Percentiles rank a stretch among this genome's conserved stretches.
Conservation (phyloP, 2,797 vertebrate species). For the Zalophus californianus region DNA sequence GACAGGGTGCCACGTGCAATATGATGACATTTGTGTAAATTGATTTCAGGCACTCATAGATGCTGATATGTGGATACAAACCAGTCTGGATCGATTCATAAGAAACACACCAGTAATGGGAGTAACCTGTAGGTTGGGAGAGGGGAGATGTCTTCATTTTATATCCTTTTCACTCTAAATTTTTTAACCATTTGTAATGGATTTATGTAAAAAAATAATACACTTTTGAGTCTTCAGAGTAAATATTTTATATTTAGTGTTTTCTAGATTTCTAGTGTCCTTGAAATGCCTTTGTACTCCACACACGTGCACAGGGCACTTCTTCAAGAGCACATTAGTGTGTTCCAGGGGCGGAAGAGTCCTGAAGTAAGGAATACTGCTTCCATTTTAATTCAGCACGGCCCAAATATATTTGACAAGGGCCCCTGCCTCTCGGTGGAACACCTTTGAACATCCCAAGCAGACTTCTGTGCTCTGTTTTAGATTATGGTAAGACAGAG, state of each 20-base stretch:
- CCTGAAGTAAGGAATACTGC: not conserved
- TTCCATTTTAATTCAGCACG: not conserved
- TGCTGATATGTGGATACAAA: too few species aligned
- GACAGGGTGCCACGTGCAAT: not conserved
- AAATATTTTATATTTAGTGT: not conserved
- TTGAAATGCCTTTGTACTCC: not conserved
- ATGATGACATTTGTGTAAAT: too few species aligned
- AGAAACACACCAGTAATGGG: not conserved
- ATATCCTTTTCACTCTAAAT: not conserved
- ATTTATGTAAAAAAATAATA: constrained; percentile 10
- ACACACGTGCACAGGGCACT: not conserved
- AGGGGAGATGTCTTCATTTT: not conserved
- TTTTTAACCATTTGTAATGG: not conserved
- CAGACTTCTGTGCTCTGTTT: not conserved
- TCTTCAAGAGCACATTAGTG: not conserved
- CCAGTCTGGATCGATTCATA: not conserved
- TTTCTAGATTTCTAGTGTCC: not conserved
- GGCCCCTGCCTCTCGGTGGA: not conserved
- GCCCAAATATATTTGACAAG: not conserved
- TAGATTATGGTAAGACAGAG: not conserved
- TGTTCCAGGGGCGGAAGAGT: not conserved
- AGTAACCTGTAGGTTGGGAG: not conserved
- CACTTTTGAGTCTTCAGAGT: not conserved
- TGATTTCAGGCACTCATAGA: not conserved
- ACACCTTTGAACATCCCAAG: not conserved